Evolutionary conservation across 2,113 vertebrate genomes (phyloP).

Genomic region (Lepus europaeus): DNA sequence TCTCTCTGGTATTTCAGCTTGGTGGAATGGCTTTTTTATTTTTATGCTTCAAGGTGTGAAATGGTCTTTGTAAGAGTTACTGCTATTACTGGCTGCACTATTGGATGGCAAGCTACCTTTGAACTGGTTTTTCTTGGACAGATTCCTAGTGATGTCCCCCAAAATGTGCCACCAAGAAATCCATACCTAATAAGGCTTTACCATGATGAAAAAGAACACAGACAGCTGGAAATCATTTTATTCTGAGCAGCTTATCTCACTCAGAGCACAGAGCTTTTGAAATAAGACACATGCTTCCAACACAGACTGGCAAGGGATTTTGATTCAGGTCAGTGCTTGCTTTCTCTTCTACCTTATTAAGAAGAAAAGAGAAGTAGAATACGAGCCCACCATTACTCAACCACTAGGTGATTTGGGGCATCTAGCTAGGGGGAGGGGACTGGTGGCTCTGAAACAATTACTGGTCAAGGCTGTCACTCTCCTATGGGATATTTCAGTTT

Average conservation of each 20-base stretch:
- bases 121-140: conserved; percentile 21
- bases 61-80: background rate
- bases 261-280: background rate
- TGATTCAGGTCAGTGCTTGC: background rate
- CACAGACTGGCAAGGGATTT: background rate
- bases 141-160: background rate
- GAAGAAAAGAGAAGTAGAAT: background rate
- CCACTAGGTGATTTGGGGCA: background rate
- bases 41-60: conserved; percentile 18
- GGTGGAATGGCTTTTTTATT: background rate
- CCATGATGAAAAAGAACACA: background rate
- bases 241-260: conserved; percentile 5
- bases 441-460: background rate
- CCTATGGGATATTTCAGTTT: background rate
- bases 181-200: background rate
- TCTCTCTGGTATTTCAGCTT: background rate
- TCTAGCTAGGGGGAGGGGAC: background rate
- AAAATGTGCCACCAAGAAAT: conserved; percentile 35
- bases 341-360: conserved; percentile 26
- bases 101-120: background rate
- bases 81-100: background rate
- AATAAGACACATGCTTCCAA: background rate
- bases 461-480: background rate
- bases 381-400: background rate
- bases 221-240: background rate